Evolutionary conservation across 2,797 vertebrate species (phyloP).

Genomic region (Fundulus diaphanus): DNA sequence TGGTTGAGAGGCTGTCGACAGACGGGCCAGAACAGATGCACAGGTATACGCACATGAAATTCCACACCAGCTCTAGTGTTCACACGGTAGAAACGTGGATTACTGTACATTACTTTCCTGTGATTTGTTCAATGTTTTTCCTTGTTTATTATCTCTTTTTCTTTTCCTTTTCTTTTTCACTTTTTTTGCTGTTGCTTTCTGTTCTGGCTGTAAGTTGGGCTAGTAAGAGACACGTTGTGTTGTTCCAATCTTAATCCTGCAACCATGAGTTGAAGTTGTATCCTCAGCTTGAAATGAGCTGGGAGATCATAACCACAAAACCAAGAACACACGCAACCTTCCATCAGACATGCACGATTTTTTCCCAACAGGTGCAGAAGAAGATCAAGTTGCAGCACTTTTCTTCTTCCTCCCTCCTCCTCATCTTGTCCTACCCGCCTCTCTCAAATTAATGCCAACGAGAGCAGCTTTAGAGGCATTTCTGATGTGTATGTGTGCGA

Average conservation of each 20-base stretch:
- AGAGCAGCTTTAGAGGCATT: slow-evolving; percentile 76
- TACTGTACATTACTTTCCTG: not conserved
- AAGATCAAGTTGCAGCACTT: slow-evolving; percentile 90
- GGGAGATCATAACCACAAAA: slow-evolving; percentile 36
- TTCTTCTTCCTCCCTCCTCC: slow-evolving; percentile 55
- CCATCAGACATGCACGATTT: slow-evolving; percentile 58
- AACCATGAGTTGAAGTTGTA: not conserved
- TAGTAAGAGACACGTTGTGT: not conserved
- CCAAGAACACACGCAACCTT: slow-evolving; percentile 22
- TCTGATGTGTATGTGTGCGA: slow-evolving; percentile 83
- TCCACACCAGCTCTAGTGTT: slow-evolving; percentile 24
- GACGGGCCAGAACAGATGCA: slow-evolving; percentile 90
- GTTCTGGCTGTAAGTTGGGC: not conserved
- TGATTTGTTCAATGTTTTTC: not conserved
- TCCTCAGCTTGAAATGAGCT: slow-evolving; percentile 20
- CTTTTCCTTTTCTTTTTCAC: not conserved
- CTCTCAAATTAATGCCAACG: slow-evolving; percentile 79
- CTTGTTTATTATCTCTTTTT: not conserved
- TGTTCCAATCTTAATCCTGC: not conserved
- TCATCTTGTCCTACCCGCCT: slow-evolving; percentile 62
- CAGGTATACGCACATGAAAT: slow-evolving; percentile 74
- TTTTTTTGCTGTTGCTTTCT: not conserved
- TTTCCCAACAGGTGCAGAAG: slow-evolving; percentile 93
- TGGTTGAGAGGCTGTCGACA: slow-evolving; percentile 77
- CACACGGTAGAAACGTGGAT: not conserved